Evolutionary conservation across 1,140 invertebrate genomes (phyloP), one percentile per base, ranked within the genome.

Genomic region (Lasioglossum albipes): DNA sequence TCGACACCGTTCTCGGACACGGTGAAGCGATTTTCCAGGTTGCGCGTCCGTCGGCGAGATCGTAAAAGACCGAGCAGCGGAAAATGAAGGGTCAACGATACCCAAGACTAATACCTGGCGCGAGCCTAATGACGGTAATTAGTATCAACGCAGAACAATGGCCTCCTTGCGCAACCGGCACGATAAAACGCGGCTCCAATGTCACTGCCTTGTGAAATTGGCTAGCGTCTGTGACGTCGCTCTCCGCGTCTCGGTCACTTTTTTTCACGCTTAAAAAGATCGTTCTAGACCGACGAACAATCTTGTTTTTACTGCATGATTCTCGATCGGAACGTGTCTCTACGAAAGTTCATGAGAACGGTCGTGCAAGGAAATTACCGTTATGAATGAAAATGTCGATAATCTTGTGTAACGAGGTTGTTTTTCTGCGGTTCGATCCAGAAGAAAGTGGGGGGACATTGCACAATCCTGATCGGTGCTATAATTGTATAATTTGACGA

Each of bases 21-120:
- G 62, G 31, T 36, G 31, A 27, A 9, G 2, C 36, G 18, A 31
- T 65, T 65, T 65, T 65, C 62, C 62, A 41, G 62, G 62, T 18
- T 20, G 27, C 62, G 13, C 62, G 62, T 7, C 6, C 7, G 31
- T 65, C n/a, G 10, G 18, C 22, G 71, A 61, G 75, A 70, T 78
- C 84, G 82, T 61, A 74, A 79, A 82, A 68, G 62, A 12, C 9
- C 71, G 57, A 62, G 71, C 31, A 67, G 62, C 49, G 57, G 36
- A 59, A 73, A 84, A 84, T 73, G 59, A 70, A 79, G 69, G 81
- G 75, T 83, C 81, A 83, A 83, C 81, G 81, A 68, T 82, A 82
- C 82, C 45, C 78, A 22, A 13, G 72, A 84, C 36, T 85, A 81
- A 85, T 85, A 71, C 74, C 79, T 66, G 36, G 52, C 61, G 67